Conservation (phyloP, 2,113 vertebrate species). For the Carettochelys insculpta region DNA sequence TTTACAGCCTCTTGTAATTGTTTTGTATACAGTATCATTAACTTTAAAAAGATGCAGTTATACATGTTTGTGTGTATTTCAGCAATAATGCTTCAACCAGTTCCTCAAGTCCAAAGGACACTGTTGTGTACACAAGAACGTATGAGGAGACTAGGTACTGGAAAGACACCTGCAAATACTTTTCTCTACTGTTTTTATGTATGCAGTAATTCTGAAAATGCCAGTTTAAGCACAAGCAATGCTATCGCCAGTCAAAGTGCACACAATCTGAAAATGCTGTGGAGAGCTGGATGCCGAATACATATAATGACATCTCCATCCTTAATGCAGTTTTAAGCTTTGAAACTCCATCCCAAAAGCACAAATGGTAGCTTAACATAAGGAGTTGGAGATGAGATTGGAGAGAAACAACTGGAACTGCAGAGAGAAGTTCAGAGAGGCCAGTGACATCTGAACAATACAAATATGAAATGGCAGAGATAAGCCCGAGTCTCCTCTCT, state of each 20-base stretch:
- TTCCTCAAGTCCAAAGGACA: constrained; percentile 52
- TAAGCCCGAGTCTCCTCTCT: not conserved
- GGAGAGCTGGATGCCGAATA: not conserved
- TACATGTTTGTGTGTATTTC: constrained; percentile 47
- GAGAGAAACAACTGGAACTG: not conserved
- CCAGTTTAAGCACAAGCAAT: not conserved
- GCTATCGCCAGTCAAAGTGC: not conserved
- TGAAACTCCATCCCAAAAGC: not conserved
- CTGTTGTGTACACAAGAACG: constrained; percentile 58
- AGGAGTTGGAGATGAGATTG: not conserved
- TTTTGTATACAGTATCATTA: not conserved
- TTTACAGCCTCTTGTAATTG: not conserved
- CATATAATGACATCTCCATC: not conserved
- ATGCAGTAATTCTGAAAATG: not conserved
- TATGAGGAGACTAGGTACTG: constrained; percentile 71
- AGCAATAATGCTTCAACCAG: constrained; percentile 66
- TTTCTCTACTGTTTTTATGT: not conserved
- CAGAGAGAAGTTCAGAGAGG: not conserved
- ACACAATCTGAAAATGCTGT: not conserved
- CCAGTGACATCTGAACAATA: not conserved
- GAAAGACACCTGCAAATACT: not conserved
- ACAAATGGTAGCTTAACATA: not conserved
- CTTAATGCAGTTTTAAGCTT: not conserved
- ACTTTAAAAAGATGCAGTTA: constrained; percentile 15
- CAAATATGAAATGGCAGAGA: not conserved